Evolutionary conservation across 2,113 vertebrate genomes (phyloP).

Genomic region (Megalops atlanticus): DNA sequence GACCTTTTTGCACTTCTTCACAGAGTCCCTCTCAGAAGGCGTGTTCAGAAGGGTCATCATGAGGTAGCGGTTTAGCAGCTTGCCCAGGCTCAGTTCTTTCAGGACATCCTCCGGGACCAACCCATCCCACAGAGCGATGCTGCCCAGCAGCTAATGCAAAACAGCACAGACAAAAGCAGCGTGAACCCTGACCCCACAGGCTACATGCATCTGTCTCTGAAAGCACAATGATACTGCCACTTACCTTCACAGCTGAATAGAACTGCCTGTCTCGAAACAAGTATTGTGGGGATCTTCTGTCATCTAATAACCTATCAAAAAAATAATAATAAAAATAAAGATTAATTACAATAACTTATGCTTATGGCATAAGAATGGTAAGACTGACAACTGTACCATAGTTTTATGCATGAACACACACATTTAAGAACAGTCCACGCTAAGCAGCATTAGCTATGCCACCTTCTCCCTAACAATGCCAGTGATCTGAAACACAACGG

Average conservation of each 20-base stretch:
- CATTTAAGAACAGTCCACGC: neutral
- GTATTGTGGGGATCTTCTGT: conserved; percentile 69
- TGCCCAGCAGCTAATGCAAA: conserved; percentile 76
- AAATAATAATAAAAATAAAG: conserved; percentile 27
- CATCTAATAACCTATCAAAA: conserved; percentile 67
- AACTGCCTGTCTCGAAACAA: conserved; percentile 83
- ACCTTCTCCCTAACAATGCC: neutral
- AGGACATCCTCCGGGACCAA: conserved; percentile 75
- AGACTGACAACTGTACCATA: neutral
- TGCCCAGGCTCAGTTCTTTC: conserved; percentile 81
- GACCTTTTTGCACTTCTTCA: conserved; percentile 80
- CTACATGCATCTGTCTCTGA: neutral
- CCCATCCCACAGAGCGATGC: conserved; percentile 82
- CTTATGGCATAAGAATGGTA: neutral
- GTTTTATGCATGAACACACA: neutral
- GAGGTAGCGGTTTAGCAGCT: conserved; percentile 86
- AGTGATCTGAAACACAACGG: neutral
- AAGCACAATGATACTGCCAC: neutral
- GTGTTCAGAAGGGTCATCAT: conserved; percentile 77
- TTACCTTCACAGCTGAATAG: conserved; percentile 87
- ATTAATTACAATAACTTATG: neutral
- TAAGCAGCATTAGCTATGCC: neutral
- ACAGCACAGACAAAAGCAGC: conserved; percentile 31
- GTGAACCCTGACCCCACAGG: conserved; percentile 6
- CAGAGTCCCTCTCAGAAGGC: conserved; percentile 44